Evolutionary conservation across 2,797 vertebrate genomes (phyloP).

Genomic region (Rallus crepitans): DNA sequence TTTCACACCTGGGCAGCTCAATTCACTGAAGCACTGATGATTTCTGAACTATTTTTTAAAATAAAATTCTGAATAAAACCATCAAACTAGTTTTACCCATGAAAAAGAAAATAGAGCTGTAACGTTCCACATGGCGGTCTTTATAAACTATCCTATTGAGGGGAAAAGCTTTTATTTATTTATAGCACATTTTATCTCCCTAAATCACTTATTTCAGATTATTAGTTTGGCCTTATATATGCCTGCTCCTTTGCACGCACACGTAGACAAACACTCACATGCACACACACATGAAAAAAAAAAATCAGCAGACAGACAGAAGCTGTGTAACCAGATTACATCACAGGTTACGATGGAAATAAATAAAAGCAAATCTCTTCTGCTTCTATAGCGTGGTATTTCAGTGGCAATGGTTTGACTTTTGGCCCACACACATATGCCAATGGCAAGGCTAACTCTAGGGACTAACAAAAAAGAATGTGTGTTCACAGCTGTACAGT

Average conservation of each 20-base stretch:
- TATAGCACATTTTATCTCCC: slow-evolving; percentile 22
- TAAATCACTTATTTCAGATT: slow-evolving; percentile 18
- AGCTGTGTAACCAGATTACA: slow-evolving; percentile 65
- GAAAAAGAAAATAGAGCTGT: background rate
- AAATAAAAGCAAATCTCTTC: slow-evolving; percentile 74
- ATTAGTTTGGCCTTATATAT: background rate
- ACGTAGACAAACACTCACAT: background rate
- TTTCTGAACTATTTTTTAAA: background rate
- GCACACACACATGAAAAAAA: background rate
- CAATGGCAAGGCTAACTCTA: slow-evolving; percentile 83
- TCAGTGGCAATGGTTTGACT: slow-evolving; percentile 80
- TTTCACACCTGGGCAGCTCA: background rate
- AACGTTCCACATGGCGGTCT: background rate
- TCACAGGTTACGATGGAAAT: slow-evolving; percentile 74
- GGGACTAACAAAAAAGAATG: slow-evolving; percentile 85
- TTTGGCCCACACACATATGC: slow-evolving; percentile 85
- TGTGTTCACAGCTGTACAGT: slow-evolving; percentile 89
- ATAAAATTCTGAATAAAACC: background rate
- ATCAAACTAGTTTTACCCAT: background rate
- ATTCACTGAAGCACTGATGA: background rate
- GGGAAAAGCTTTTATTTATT: slow-evolving; percentile 44
- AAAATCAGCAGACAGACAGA: slow-evolving; percentile 56
- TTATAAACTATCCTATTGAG: slow-evolving; percentile 15
- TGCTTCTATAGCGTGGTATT: slow-evolving; percentile 71
- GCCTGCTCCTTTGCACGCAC: background rate